Conservation (phyloP, 2,797 vertebrate species). For the Enteromius paludinosus region DNA sequence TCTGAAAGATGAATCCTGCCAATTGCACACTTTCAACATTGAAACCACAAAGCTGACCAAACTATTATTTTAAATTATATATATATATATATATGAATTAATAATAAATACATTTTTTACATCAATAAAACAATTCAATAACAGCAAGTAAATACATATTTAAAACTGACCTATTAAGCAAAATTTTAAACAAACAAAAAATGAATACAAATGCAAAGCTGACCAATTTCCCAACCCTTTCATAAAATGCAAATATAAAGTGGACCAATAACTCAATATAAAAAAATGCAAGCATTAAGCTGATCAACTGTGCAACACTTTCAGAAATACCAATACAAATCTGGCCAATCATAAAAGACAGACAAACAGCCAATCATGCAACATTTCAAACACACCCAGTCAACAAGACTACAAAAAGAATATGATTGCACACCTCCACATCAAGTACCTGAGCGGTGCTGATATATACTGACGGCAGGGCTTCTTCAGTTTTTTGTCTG, state of each 20-base stretch:
- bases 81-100: no score
- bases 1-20: background rate
- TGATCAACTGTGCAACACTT: background rate
- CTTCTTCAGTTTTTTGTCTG: slow-evolving; percentile 12
- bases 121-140: background rate
- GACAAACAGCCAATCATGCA: background rate
- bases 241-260: background rate
- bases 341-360: background rate
- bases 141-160: background rate
- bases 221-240: background rate
- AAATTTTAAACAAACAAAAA: background rate
- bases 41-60: background rate
- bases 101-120: background rate
- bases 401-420: slow-evolving; percentile 7
- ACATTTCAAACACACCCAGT: background rate
- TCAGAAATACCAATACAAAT: background rate
- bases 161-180: background rate
- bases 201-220: background rate
- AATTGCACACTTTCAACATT: background rate
- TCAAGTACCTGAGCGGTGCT: slow-evolving; percentile 47
- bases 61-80: background rate
- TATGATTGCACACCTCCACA: background rate
- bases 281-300: background rate
- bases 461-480: slow-evolving; percentile 22
- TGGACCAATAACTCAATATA: background rate